These are phyloP conservation scores for Clinocottus analis DNA, from an alignment of 2,113 vertebrate genomes.

Conservation along the genomic window DNA sequence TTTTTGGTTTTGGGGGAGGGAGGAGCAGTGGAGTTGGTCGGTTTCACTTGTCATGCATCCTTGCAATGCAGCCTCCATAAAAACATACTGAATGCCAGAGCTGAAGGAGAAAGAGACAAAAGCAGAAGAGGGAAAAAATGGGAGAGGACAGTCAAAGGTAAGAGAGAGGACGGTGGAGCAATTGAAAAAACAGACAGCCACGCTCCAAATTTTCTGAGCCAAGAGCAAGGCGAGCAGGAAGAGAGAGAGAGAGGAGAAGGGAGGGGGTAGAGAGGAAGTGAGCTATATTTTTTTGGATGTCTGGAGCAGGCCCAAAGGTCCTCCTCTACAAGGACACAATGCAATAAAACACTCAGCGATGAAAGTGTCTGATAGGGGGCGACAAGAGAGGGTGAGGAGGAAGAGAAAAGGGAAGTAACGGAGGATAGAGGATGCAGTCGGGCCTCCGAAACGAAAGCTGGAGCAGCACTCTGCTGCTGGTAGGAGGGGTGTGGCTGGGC, in stretches of 20 bases:
- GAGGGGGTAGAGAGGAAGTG: background rate
- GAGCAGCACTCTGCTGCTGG: slow-evolving; percentile 26
- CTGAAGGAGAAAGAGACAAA: slow-evolving; percentile 68
- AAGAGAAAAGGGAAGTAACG: slow-evolving; percentile 40
- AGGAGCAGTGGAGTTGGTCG: slow-evolving; percentile 9
- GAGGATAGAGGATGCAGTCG: slow-evolving; percentile 38
- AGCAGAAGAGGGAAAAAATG: slow-evolving; percentile 30
- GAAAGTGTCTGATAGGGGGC: slow-evolving; percentile 65
- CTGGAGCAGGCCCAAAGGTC: slow-evolving; percentile 70
- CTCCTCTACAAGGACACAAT: slow-evolving; percentile 73
- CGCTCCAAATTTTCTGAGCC: slow-evolving; percentile 55
- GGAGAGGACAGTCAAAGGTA: slow-evolving; percentile 29
- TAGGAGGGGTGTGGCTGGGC: slow-evolving; percentile 10
- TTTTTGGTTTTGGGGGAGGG: too few species aligned
- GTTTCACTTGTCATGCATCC: slow-evolving; percentile 63
- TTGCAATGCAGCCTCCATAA: slow-evolving; percentile 54
- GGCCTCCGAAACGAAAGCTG: slow-evolving; percentile 39
- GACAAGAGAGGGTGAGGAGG: slow-evolving; percentile 50
- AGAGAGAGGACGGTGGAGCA: slow-evolving; percentile 33
- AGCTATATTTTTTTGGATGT: slow-evolving; percentile 61
- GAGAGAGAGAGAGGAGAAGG: background rate
- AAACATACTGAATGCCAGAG: slow-evolving; percentile 62
- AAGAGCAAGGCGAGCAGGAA: slow-evolving; percentile 34
- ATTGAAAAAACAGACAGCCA: slow-evolving; percentile 36
- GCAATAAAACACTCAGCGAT: slow-evolving; percentile 71